Percentiles rank a stretch among this genome's conserved stretches.
Evolutionary conservation across 1,140 invertebrate species (phyloP).

Genomic region (Gonatopus flavifemur): DNA sequence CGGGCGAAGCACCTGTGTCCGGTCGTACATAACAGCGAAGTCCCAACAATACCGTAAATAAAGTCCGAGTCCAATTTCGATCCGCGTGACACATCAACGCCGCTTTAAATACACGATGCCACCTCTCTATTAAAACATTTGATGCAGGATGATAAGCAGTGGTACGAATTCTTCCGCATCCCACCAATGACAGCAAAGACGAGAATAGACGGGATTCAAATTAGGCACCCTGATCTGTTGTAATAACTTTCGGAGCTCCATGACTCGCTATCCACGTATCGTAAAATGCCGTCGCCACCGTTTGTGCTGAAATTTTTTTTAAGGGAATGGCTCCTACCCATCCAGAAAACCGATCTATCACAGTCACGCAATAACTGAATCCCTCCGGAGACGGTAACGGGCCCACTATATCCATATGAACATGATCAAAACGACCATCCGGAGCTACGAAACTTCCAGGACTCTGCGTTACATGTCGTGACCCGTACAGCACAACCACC

Average conservation of each 20-base stretch:
- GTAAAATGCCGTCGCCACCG: too few relatives aligned
- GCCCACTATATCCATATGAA: too few relatives aligned
- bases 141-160: conserved; percentile 32
- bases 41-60: conserved; percentile 37
- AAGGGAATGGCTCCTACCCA: background rate
- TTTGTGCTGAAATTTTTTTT: background rate
- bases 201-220: conserved; percentile 23
- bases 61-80: conserved; percentile 32
- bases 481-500: too few relatives aligned
- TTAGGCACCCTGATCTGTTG: background rate
- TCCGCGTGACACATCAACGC: conserved; percentile 34
- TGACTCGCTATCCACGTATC: background rate
- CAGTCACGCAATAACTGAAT: too few relatives aligned
- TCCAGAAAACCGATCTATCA: too few relatives aligned
- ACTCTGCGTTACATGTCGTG: too few relatives aligned
- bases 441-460: too few relatives aligned
- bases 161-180: too few relatives aligned
- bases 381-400: too few relatives aligned
- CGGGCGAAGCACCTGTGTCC: conserved; percentile 19
- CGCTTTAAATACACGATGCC: conserved; percentile 42
- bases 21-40: conserved; percentile 30
- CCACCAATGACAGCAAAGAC: conserved; percentile 1
- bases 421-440: too few relatives aligned
- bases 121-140: conserved; percentile 43
- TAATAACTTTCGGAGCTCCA: background rate